Evolutionary conservation across 2,113 vertebrate genomes (phyloP), one percentile per base, ranked within the genome.

Genomic region (Paralichthys olivaceus): DNA sequence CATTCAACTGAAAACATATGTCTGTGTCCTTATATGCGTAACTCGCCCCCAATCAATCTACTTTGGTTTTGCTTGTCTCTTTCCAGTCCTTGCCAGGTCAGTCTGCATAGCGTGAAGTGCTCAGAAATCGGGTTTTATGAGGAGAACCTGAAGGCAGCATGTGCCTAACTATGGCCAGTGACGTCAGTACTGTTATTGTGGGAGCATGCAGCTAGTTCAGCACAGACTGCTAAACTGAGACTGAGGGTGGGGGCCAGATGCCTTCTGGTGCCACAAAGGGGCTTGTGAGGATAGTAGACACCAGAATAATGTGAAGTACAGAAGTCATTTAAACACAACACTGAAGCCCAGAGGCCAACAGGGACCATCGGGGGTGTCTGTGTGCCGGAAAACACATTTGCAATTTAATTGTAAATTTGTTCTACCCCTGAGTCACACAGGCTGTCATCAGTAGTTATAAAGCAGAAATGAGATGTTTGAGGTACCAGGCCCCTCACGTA

Each of bases 181-280:
- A 95, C 94, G 93, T 95, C 93, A 94, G 37, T 66, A 80, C 49
- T 87, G 88, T 91, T 93, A 93, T 94, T 93, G 87, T 91, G 90
- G 87, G 92, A 85, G 84, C 89, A 63, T 74, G 91, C 91, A 83
- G 87, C 86, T 67, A 25, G 75, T 91, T 84, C 43, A 90, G 81
- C 75, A 75, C 89, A 84, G 77, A 55, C 60, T 51, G 65, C 80
- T 80, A 80, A 79, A 87, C 79, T 68, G 20, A 80, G 78, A 84
- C 75, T 0, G 73, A 22, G 69, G 75, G 80, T 12, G 34, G 72
- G 79, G 76, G 83, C 40, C 54, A 81, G 77, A 79, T 81, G 70
- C 51, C 86, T 89, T 61, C 70, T 85, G 68, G 64, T 79, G 80
- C 22, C 69, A 56, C 47, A 28, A 34, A 61, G 67, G 20, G 45